Conservation (phyloP, 2,797 vertebrate species). For the Pelobates cultripes region DNA sequence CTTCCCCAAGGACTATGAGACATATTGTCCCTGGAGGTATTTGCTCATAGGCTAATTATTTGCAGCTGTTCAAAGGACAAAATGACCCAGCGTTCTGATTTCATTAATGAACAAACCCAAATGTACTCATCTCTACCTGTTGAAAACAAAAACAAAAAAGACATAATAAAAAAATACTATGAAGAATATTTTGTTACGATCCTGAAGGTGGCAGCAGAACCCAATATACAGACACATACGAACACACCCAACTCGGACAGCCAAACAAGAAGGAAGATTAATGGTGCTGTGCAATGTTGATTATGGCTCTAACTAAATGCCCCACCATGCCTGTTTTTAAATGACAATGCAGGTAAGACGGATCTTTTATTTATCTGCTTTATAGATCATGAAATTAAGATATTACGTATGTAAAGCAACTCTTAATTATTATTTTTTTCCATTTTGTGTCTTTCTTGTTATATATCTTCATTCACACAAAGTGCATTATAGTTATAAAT, state of each 20-base stretch:
- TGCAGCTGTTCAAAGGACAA: too few relatives aligned
- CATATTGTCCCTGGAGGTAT: too few relatives aligned
- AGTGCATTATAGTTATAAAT: conserved; percentile 35
- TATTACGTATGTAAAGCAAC: conserved; percentile 33
- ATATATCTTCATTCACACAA: conserved; percentile 30
- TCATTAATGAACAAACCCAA: too few relatives aligned
- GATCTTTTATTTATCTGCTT: conserved; percentile 59
- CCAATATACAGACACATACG: conserved; percentile 47
- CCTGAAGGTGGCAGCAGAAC: conserved; percentile 78
- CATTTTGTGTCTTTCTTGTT: conserved; percentile 16
- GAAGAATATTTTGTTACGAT: conserved; percentile 4
- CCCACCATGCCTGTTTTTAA: conserved; percentile 59
- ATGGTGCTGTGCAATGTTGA: conserved; percentile 57
- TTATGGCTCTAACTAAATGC: conserved; percentile 59
- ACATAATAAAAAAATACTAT: neutral
- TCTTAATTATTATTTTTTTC: conserved; percentile 21
- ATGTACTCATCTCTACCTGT: neutral
- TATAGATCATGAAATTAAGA: conserved; percentile 59
- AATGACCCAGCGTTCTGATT: too few relatives aligned
- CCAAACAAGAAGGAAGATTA: conserved; percentile 60
- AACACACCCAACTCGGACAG: conserved; percentile 13
- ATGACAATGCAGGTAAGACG: conserved; percentile 60
- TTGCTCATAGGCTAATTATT: too few relatives aligned
- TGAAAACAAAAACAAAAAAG: neutral
- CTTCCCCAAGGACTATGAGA: too few relatives aligned